phyloP scores from a whole-genome alignment of 2,888 invertebrate genomes.

The Mesorhabditis spiculigera region DNA sequence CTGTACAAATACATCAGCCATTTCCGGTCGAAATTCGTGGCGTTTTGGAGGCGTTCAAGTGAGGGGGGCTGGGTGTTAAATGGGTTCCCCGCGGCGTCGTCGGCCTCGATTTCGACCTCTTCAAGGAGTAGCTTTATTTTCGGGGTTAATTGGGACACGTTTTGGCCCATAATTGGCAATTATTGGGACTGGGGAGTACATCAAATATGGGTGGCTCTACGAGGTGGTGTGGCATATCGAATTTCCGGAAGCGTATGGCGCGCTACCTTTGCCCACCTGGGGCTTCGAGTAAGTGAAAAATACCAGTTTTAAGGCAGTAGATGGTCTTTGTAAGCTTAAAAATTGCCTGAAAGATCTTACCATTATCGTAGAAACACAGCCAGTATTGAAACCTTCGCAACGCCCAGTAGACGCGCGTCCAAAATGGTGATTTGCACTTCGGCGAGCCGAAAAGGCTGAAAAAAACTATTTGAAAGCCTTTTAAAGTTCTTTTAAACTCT shows the following conservation, averaged over 20 bases:
- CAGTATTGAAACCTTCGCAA: constrained; percentile 45
- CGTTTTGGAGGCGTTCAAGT: constrained; percentile 35
- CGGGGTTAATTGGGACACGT: background rate
- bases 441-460: background rate
- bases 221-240: no score
- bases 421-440: background rate
- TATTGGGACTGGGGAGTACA: background rate
- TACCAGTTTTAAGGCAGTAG: background rate
- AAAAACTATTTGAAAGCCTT: no score
- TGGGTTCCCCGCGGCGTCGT: constrained; percentile 44
- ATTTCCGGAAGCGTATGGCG: no score
- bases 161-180: no score
- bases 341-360: constrained; percentile 20
- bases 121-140: background rate
- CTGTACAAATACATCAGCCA: constrained; percentile 54
- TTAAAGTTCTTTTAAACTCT: no score
- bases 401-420: constrained; percentile 37
- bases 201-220: background rate
- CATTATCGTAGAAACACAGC: constrained; percentile 49
- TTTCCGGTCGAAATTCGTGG: constrained; percentile 45
- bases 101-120: constrained; percentile 51
- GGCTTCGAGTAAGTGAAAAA: constrained; percentile 7
- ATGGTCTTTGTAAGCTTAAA: no score
- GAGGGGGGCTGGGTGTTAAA: constrained; percentile 50
- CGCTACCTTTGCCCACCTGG: no score